Base-by-base conservation (phyloP, 2,113 vertebrate species). In the Progne subis region DNA sequence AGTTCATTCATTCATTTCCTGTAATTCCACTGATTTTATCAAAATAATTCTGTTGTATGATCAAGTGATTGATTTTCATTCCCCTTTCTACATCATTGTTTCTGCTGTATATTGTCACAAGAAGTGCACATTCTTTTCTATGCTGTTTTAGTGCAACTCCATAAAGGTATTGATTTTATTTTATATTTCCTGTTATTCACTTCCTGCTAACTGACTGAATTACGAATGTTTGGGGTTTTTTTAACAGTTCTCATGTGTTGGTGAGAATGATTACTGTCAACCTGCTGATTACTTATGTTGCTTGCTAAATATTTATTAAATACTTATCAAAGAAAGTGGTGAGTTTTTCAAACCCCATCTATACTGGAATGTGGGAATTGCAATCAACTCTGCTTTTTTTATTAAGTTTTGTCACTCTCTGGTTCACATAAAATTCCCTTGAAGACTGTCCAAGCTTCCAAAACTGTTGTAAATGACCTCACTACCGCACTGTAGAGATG, bases 31-130 rank as follows among this genome's bases (percentile, higher is more conserved):
- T 63, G 88, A 83, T 71, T 25, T 19, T 57, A n/a, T 56, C 6
- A 77, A 65, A 55, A 68, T 68, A 83, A 83, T 72, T 94, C n/a
- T 78, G 29, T 79, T 88, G 24, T 56, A 43, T 39, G 61, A 64
- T 77, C 43, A 60, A 70, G 24, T 70, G 26, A 71, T 82, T 93
- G 86, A 93, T 90, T 93, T 94, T 49, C 31, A 46, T 93, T 92
- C 7, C 11, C 8, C 28, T 88, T 92, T 29, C 16, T 39, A 46
- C 39, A n/a, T 53, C 11, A 52, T 74, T 92, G n/a, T 39, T 92
- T 79, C 53, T 82, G 28, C 47, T 93, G 19, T 56, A 76, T 29
- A 86, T 87, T 78, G 63, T 82, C 50, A 31, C 19, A 69, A 37
- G 8, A 72, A 59, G 6, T 63, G 6, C 15, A 91, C 11, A 14